These are phyloP conservation scores for Aphelenchoides fujianensis DNA, from an alignment of 1,140 invertebrate genomes.

Conservation along the genomic window DNA sequence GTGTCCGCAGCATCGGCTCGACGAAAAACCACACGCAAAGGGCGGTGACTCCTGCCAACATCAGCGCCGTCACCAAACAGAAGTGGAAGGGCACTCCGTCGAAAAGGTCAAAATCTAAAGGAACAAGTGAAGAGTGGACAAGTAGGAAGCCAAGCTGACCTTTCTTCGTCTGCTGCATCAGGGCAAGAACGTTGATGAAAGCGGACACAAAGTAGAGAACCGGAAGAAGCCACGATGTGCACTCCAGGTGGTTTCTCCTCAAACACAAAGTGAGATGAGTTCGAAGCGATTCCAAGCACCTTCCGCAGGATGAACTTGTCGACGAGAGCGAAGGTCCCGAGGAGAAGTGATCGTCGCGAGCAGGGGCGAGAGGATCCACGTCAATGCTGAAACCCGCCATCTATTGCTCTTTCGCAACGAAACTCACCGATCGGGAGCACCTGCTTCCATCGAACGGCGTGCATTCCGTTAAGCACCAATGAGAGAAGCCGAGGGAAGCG, in stretches of 20 bases:
- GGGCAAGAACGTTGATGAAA: background rate
- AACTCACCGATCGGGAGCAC: background rate
- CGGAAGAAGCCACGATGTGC: background rate
- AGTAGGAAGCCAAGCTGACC: background rate
- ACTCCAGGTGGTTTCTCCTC: background rate
- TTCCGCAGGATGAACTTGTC: slow-evolving; percentile 7
- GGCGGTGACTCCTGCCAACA: background rate
- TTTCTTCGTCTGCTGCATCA: background rate
- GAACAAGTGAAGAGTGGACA: background rate
- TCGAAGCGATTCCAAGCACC: too few species aligned
- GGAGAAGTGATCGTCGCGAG: background rate
- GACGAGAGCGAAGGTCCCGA: background rate
- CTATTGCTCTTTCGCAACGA: background rate
- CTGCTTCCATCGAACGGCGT: background rate
- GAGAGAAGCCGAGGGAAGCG: background rate
- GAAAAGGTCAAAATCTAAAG: background rate
- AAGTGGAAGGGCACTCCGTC: background rate
- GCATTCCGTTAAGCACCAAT: background rate
- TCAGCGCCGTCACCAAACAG: background rate
- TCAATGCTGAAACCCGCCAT: background rate
- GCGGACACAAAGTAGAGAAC: background rate
- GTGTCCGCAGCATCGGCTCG: background rate
- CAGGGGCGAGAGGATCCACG: slow-evolving; percentile 4
- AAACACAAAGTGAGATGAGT: too few species aligned
- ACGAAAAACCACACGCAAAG: background rate